Evolutionary conservation across 2,113 vertebrate species (phyloP), one percentile per base, ranked within the genome.

Genomic region (Halichoerus grypus): DNA sequence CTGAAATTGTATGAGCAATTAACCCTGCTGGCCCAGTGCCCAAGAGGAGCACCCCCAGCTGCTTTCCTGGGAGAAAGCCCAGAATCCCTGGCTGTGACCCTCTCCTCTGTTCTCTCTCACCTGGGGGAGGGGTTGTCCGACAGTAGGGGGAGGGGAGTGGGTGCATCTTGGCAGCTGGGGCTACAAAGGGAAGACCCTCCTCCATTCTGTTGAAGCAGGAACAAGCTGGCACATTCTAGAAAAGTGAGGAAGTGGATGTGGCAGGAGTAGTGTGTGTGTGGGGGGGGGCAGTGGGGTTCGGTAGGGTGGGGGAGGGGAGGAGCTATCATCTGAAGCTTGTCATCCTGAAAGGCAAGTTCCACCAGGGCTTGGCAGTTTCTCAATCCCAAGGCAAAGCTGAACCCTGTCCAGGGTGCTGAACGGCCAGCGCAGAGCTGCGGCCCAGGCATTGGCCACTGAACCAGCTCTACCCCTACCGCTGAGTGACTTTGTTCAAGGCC

Each of bases 351-450:
- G 42, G 26, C 21, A 11, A 46, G 5, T 10, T 72, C 46, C 12
- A 2, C 22, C 0, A 1, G 26, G 42, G 24, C 21, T 31, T 18
- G 1, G 28, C 1, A 8, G 14, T 4, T 31, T 33, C 16, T 9
- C 42, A 2, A n/a, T 0, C 14, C 0, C 0, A 0, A 87, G 28
- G 15, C 3, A 1, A 0, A 21, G 15, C n/a, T 1, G 4, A 11
- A 90, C 96, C n/a, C 61, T 92, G 95, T 92, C 87, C 83, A 39
- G 42, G 76, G 71, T 95, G 65, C 83, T 86, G 83, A 93, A 86
- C 84, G 36, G 12, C 39, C 22, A 2, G 36, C 7, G 0, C 11
- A 19, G 84, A 31, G 11, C 63, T 18, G 18, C 0, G 14, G 24
- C 33, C 42, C 33, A 36, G 33, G n/a, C 22, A 16, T 1, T 3